Evolutionary conservation across 2,113 vertebrate genomes (phyloP).

Genomic region (Craseonycteris thonglongyai): DNA sequence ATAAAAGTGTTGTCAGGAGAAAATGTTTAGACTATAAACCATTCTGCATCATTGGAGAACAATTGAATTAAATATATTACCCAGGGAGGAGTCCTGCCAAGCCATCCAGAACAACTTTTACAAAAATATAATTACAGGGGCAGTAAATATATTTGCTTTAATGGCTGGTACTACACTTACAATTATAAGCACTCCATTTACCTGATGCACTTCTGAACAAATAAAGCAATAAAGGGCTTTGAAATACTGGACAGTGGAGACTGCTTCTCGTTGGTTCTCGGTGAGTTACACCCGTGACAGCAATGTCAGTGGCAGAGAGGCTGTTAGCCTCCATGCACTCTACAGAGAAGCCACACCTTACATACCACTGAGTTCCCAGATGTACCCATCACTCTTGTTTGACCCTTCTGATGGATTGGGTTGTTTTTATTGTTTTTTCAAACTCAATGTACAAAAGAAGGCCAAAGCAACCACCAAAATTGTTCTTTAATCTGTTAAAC

Average conservation of each 20-base stretch:
- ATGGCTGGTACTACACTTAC: slow-evolving; percentile 6
- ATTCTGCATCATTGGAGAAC: slow-evolving; percentile 50
- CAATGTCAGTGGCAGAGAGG: background rate
- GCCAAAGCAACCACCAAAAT: background rate
- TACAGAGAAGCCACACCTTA: background rate
- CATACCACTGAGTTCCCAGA: background rate
- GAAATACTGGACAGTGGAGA: slow-evolving; percentile 38
- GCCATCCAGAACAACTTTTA: slow-evolving; percentile 34
- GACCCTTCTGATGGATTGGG: background rate
- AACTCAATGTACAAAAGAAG: background rate
- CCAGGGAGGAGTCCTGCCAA: slow-evolving; percentile 5
- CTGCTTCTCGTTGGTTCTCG: background rate
- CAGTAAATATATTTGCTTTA: slow-evolving; percentile 20
- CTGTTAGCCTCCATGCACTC: slow-evolving; percentile 18
- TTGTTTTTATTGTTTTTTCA: slow-evolving; percentile 25
- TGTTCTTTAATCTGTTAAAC: background rate
- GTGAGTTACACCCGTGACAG: background rate
- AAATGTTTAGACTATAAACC: slow-evolving; percentile 24
- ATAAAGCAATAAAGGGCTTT: slow-evolving; percentile 47
- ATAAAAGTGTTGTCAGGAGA: slow-evolving; percentile 46
- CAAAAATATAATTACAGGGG: slow-evolving; percentile 4
- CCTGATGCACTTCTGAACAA: background rate
- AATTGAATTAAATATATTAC: slow-evolving; percentile 40
- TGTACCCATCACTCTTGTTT: background rate
- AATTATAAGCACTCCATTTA: slow-evolving; percentile 41